Base-by-base conservation (phyloP, 2,888 invertebrate species). In the Physocephala rufipes region DNA sequence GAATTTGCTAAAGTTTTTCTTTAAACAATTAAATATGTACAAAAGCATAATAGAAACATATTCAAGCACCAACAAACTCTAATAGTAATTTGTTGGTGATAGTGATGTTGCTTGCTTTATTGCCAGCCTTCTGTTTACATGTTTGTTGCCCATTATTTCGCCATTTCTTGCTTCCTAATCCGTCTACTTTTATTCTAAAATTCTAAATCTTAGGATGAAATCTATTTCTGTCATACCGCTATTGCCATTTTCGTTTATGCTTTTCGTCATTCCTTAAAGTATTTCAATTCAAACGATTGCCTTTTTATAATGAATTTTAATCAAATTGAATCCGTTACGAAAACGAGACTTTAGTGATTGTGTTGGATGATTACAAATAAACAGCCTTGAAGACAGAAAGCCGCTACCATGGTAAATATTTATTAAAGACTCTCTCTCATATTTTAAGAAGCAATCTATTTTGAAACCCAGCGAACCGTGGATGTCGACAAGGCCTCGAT, bases 21-120 rank as follows among this genome's bases (percentile, higher is more conserved):
- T 36, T 66, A 53, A 66, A 55, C 55, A 66, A 66, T 66, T 55
- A 51, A 66, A 43, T 55, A 66, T 66, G 53, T 43, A 30, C 21
- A 36, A 36, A 24, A 36, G 21, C n/a, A n/a, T n/a, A n/a, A 16
- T 59, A 21, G 9, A 19, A 53, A 53, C 53, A 21, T 4, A 53
- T 4, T 5, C 55, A 66, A 55, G 13, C 16, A 26, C 1, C 7
- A 15, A 26, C 30, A 1, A 28, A 7, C 36, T 1, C 36, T 55
- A 15, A 43, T 62, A 36, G 61, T 12, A 15, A 16, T 43, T 62
- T 62, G 45, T 36, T 62, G n/a, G 15, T 21, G n/a, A 13, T 30
- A 19, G 30, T 63, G 63, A 21, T 26, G 43, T 63, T 19, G 43
- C 43, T 36, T 26, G 26, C 53, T 15, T 26, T 64, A 12, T 26